A percentile compares a stretch with the other conserved stretches of the same genome.
phyloP scores from a whole-genome alignment of 2,113 vertebrate genomes.

The Uria lomvia region DNA sequence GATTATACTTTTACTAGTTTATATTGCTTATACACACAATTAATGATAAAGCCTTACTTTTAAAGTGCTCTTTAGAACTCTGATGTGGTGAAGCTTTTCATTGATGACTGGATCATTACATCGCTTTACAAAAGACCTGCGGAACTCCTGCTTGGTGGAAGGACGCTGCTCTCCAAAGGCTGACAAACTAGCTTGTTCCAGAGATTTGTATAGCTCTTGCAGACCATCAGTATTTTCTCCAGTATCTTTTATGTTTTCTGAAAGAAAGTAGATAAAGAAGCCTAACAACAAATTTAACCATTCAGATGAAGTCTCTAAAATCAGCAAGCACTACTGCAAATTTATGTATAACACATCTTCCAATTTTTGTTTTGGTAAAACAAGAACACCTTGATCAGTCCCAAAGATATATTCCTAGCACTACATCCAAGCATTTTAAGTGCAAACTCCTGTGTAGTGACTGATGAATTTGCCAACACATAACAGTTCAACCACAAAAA shows the following conservation, averaged over 20 bases:
- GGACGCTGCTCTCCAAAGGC: slow-evolving; percentile 83
- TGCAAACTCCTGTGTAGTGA: not conserved
- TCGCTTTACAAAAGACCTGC: slow-evolving; percentile 83
- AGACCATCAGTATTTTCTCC: slow-evolving; percentile 76
- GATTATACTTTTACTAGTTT: not conserved
- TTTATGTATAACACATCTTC: not conserved
- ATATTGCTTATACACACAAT: not conserved
- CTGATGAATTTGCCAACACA: not conserved
- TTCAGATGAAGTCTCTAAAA: not conserved
- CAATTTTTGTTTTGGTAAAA: not conserved
- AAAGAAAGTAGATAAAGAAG: slow-evolving; percentile 16
- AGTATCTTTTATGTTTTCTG: slow-evolving; percentile 65
- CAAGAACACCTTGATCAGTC: not conserved
- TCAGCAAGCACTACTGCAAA: not conserved
- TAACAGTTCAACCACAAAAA: not conserved
- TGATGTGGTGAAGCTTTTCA: slow-evolving; percentile 87
- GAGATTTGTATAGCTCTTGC: slow-evolving; percentile 79
- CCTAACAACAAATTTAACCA: not conserved
- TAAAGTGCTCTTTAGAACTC: slow-evolving; percentile 89
- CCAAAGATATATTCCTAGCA: not conserved
- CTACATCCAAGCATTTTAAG: not conserved
- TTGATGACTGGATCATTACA: slow-evolving; percentile 87
- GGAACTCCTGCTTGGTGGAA: slow-evolving; percentile 86
- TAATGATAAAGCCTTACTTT: slow-evolving; percentile 76
- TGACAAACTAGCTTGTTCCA: slow-evolving; percentile 83